Evolutionary conservation across 2,888 invertebrate species (phyloP).

Genomic region (Dolichopus griseipennis): DNA sequence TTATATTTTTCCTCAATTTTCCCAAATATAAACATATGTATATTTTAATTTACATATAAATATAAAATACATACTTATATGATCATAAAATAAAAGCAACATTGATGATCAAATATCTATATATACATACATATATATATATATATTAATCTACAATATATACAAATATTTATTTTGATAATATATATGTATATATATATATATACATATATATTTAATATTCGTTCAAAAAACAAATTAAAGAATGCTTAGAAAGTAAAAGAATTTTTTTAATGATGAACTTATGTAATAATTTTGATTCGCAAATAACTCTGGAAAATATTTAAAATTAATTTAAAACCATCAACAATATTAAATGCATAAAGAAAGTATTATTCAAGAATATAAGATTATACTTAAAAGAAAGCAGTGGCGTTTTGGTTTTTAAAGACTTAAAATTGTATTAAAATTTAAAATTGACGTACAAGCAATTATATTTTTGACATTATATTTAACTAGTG

Average conservation of each 20-base stretch:
- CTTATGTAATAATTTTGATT: background rate
- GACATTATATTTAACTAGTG: too few relatives aligned
- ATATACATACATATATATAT: background rate
- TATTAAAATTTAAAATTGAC: too few relatives aligned
- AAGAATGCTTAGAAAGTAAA: background rate
- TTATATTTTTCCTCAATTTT: slow-evolving; percentile 1
- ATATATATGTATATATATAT: too few relatives aligned
- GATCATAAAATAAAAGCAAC: background rate
- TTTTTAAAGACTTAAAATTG: too few relatives aligned
- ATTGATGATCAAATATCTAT: background rate
- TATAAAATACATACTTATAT: background rate
- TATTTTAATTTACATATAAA: background rate
- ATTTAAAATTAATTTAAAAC: too few relatives aligned
- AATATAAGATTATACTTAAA: too few relatives aligned
- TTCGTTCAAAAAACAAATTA: background rate
- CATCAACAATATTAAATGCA: too few relatives aligned
- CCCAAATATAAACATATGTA: background rate
- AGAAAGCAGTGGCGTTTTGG: too few relatives aligned
- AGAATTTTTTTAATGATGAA: background rate
- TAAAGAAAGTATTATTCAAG: too few relatives aligned
- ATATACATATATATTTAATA: background rate
- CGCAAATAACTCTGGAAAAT: too few relatives aligned
- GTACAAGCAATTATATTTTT: too few relatives aligned
- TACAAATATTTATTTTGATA: background rate
- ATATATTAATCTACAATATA: background rate